Evolutionary conservation across 2,113 vertebrate species (phyloP).

Genomic region (Ammodytes dubius): DNA sequence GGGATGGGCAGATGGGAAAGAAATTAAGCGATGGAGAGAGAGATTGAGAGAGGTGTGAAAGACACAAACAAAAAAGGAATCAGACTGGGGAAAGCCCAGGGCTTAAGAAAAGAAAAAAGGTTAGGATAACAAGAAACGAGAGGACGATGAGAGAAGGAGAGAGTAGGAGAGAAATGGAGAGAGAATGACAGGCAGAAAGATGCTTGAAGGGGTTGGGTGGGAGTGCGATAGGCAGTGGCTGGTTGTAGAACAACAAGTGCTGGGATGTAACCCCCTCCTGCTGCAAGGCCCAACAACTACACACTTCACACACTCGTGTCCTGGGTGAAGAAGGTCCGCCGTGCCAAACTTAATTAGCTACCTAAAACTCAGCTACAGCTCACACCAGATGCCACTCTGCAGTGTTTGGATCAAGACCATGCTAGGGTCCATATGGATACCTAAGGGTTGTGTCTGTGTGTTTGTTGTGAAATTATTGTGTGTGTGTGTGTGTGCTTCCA

Average conservation of each 20-base stretch:
- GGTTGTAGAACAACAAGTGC: constrained; percentile 80
- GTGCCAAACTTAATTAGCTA: constrained; percentile 82
- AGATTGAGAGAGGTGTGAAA: background rate
- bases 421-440: constrained; percentile 38
- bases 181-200: constrained; percentile 52
- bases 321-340: constrained; percentile 69
- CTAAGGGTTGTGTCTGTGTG: constrained; percentile 26
- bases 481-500: background rate
- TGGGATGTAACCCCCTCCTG: constrained; percentile 77
- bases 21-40: too few relatives aligned
- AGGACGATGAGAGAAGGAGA: too few relatives aligned
- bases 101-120: constrained; percentile 8
- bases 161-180: too few relatives aligned
- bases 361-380: constrained; percentile 66
- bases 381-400: constrained; percentile 55
- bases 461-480: background rate
- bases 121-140: constrained; percentile 18
- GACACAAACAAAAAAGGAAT: constrained; percentile 4
- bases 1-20: too few relatives aligned
- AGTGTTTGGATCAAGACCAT: constrained; percentile 41
- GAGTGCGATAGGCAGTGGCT: constrained; percentile 41
- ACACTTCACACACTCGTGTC: constrained; percentile 34
- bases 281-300: constrained; percentile 38
- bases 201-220: constrained; percentile 19
- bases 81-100: constrained; percentile 4